Percentiles rank a stretch among this genome's conserved stretches.
phyloP scores from a whole-genome alignment of 1,140 invertebrate genomes.

The Araneus ventricosus region DNA sequence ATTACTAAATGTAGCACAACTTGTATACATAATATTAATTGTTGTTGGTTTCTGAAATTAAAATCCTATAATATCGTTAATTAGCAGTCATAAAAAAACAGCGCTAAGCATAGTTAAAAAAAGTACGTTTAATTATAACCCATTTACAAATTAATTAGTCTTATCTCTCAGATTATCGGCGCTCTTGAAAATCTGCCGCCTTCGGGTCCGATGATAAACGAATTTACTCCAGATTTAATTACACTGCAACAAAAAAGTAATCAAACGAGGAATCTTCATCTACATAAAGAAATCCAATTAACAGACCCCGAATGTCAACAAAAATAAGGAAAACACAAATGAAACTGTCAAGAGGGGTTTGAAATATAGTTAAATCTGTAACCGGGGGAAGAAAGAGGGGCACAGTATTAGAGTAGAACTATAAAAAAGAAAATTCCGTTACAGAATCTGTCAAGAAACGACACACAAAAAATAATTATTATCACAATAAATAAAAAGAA shows the following conservation, averaged over 20 bases:
- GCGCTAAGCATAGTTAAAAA: background rate
- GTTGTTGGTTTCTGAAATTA: slow-evolving; percentile 13
- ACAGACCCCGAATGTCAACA: background rate
- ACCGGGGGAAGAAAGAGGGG: too few relatives aligned
- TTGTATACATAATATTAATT: background rate
- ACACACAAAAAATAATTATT: slow-evolving; percentile 11
- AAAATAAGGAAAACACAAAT: background rate
- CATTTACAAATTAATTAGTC: background rate
- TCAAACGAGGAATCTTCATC: slow-evolving; percentile 1
- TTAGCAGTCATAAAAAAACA: background rate
- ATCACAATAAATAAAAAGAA: background rate
- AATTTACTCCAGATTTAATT: slow-evolving; percentile 13
- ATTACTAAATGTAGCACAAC: too few relatives aligned
- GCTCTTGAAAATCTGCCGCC: background rate
- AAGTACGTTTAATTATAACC: background rate
- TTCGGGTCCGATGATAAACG: background rate
- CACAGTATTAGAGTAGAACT: background rate
- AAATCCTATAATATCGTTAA: background rate
- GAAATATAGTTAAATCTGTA: background rate
- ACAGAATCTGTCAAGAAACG: background rate
- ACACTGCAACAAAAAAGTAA: background rate
- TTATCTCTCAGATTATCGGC: background rate
- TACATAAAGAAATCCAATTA: slow-evolving; percentile 24
- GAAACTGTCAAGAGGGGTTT: background rate
- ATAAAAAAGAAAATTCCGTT: background rate